Evolutionary conservation across 2,797 vertebrate species (phyloP).

Genomic region (Sus cebifrons): DNA sequence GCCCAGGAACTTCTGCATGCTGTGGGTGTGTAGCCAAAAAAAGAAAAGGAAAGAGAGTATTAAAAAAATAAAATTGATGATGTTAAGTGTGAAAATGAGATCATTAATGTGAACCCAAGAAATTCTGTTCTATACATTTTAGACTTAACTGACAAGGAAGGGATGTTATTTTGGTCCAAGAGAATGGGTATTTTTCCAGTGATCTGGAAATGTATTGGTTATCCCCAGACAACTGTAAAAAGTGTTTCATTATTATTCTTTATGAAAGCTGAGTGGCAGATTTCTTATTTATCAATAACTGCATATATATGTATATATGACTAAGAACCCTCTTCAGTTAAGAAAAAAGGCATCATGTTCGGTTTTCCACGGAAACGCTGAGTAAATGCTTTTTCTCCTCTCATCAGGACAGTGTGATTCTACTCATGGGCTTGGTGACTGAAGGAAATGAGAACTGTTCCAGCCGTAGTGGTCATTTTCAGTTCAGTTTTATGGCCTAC

Average conservation of each 20-base stretch:
- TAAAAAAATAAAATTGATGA: neutral
- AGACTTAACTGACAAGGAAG: conserved; percentile 28
- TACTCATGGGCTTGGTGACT: neutral
- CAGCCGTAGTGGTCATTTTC: conserved; percentile 50
- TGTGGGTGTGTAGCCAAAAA: too few species aligned
- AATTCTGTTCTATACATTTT: conserved; percentile 18
- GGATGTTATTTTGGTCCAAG: conserved; percentile 33
- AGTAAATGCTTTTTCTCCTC: neutral
- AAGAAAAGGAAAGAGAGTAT: too few species aligned
- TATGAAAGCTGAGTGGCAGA: neutral
- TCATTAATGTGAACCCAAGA: neutral
- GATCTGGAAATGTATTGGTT: conserved; percentile 19
- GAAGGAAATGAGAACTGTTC: neutral
- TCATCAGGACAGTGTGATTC: neutral
- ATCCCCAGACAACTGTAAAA: neutral
- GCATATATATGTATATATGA: neutral
- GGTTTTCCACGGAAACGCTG: neutral
- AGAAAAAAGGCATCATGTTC: neutral
- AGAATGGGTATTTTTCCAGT: neutral
- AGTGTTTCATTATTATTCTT: neutral
- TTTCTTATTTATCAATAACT: conserved; percentile 31
- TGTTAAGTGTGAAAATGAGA: conserved; percentile 61
- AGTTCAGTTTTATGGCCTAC: neutral
- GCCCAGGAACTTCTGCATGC: too few species aligned
- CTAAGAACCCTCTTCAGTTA: neutral